These are phyloP conservation scores for Bombyx mori DNA, from an alignment of 1,140 invertebrate genomes.

Conservation along the genomic window DNA sequence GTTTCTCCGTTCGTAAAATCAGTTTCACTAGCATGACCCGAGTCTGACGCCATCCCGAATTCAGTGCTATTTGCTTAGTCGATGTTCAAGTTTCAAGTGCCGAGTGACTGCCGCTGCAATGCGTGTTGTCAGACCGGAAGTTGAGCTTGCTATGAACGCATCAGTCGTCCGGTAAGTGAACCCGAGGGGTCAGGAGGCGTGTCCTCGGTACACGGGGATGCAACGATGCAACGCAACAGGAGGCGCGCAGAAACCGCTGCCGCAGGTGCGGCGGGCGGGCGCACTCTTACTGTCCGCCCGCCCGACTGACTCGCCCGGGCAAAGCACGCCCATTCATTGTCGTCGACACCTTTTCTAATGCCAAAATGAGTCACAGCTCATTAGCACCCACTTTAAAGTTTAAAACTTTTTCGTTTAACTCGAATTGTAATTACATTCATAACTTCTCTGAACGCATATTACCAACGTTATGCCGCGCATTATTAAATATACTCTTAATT, in stretches of 20 bases:
- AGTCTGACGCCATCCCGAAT: background rate
- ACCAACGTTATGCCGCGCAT: too few species aligned
- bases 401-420: too few species aligned
- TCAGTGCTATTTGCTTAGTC: background rate
- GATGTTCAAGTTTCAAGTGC: background rate
- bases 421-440: too few species aligned
- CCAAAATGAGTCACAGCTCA: background rate
- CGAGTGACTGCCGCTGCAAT: slow-evolving; percentile 4
- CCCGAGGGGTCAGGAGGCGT: slow-evolving; percentile 36
- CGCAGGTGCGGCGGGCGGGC: slow-evolving; percentile 24
- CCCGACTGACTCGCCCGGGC: slow-evolving; percentile 22
- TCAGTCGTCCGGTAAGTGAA: slow-evolving; percentile 47
- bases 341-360: slow-evolving; percentile 5
- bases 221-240: slow-evolving; percentile 21
- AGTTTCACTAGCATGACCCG: background rate
- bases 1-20: slow-evolving; percentile 1
- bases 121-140: slow-evolving; percentile 35
- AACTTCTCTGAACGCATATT: too few species aligned
- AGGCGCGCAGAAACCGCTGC: slow-evolving; percentile 14
- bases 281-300: slow-evolving; percentile 29
- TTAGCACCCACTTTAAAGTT: too few species aligned
- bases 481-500: too few species aligned
- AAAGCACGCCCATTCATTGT: slow-evolving; percentile 30
- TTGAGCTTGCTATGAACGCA: slow-evolving; percentile 40
- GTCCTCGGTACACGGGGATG: slow-evolving; percentile 23